Conservation (phyloP, 2,888 invertebrate species). For the Protula sp. region DNA sequence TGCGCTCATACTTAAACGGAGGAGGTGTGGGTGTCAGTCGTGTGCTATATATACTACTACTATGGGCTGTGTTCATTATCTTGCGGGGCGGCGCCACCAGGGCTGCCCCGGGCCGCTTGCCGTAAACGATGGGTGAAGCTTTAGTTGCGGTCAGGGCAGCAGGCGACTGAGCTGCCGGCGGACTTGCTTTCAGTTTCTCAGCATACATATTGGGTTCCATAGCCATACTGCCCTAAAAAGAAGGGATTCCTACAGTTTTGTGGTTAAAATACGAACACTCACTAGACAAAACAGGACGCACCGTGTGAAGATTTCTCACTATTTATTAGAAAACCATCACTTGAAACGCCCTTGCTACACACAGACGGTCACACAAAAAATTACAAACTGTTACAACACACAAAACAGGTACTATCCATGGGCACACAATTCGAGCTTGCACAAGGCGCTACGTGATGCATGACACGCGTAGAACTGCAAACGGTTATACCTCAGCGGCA, state of each 20-base stretch:
- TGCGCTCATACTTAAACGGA: too few relatives aligned
- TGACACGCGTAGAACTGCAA: too few relatives aligned
- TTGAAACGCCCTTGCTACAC: too few relatives aligned
- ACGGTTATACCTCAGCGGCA: not conserved
- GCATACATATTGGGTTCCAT: conserved; percentile 1
- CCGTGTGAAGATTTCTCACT: too few relatives aligned
- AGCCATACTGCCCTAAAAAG: conserved; percentile 1
- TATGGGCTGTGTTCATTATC: not conserved
- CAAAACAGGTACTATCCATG: too few relatives aligned
- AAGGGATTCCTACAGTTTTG: conserved; percentile 1
- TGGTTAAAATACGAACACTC: not conserved
- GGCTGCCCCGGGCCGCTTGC: not conserved
- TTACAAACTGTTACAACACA: too few relatives aligned
- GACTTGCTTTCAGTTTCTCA: too few relatives aligned
- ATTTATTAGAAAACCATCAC: too few relatives aligned
- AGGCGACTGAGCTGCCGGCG: not conserved
- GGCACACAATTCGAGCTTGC: too few relatives aligned
- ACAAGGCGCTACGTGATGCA: too few relatives aligned
- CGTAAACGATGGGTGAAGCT: not conserved
- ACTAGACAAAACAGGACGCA: not conserved
- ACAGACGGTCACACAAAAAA: too few relatives aligned
- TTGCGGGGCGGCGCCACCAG: not conserved
- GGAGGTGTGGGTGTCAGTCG: not conserved
- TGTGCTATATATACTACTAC: not conserved
- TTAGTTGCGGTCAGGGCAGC: not conserved